These are phyloP conservation scores for Numida meleagris DNA, from an alignment of 2,113 vertebrate species.

Conservation along the genomic window DNA sequence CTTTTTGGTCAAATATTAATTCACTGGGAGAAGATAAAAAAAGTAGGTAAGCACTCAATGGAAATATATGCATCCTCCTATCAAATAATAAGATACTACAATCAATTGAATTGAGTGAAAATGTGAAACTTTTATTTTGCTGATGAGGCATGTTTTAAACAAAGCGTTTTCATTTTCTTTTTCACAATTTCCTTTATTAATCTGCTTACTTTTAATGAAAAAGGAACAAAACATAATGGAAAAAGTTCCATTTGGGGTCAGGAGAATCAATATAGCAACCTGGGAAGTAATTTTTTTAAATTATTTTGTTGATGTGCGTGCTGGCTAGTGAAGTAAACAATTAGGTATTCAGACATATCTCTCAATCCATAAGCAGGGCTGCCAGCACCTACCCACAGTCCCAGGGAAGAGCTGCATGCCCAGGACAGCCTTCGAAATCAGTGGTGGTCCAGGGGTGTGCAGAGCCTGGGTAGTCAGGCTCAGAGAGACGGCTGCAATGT, in stretches of 20 bases:
- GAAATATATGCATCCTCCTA: background rate
- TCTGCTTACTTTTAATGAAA: background rate
- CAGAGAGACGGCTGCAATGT: background rate
- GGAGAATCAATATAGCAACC: background rate
- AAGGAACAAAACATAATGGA: background rate
- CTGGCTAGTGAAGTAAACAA: background rate
- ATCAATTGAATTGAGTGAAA: constrained; percentile 13
- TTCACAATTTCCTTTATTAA: constrained; percentile 10
- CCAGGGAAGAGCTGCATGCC: background rate
- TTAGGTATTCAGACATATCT: background rate
- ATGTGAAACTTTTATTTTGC: background rate
- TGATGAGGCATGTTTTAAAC: constrained; percentile 18
- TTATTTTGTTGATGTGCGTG: background rate
- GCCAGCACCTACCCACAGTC: background rate
- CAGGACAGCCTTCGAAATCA: background rate
- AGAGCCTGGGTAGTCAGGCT: background rate
- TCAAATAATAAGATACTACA: constrained; percentile 5
- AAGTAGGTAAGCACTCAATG: background rate
- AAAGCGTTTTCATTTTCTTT: background rate
- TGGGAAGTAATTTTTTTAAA: background rate
- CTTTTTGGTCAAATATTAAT: background rate
- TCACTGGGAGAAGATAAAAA: background rate
- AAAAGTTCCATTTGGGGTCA: background rate
- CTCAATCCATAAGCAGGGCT: background rate
- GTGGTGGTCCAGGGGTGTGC: background rate